Percentiles rank a stretch among this genome's conserved stretches.
Evolutionary conservation across 2,888 invertebrate species (phyloP).

Genomic region (Stictocephala bisonia): DNA sequence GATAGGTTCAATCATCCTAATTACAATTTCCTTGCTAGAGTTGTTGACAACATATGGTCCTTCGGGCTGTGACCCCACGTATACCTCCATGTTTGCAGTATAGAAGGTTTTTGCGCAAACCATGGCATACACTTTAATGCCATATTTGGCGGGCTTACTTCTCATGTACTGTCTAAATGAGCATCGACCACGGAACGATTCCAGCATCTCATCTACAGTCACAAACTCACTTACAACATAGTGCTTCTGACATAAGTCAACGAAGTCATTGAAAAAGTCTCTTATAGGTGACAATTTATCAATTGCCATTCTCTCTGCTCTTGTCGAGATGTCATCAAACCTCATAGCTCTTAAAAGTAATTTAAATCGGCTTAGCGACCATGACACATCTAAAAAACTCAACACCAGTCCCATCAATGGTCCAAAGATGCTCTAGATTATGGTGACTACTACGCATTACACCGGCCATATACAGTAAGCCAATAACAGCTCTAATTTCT

Average conservation of each 20-base stretch:
- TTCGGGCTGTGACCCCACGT: slow-evolving; percentile 7
- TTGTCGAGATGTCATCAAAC: too few species aligned
- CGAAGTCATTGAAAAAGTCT: not conserved
- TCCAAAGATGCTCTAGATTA: not conserved
- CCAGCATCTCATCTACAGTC: slow-evolving; percentile 10
- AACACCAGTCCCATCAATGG: too few species aligned
- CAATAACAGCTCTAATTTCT: too few species aligned
- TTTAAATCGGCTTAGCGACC: not conserved
- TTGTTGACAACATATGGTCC: slow-evolving; percentile 13
- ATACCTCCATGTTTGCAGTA: slow-evolving; percentile 6
- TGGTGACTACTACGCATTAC: not conserved
- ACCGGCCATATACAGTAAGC: too few species aligned
- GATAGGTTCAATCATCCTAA: slow-evolving; percentile 20
- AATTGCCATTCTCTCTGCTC: too few species aligned
- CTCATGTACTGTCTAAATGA: slow-evolving; percentile 6
- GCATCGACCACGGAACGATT: slow-evolving; percentile 6
- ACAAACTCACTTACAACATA: too few species aligned
- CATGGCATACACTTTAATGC: slow-evolving; percentile 15
- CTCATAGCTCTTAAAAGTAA: not conserved
- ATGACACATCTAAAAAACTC: slow-evolving; percentile 28
- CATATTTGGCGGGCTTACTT: slow-evolving; percentile 20
- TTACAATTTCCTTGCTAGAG: slow-evolving; percentile 1
- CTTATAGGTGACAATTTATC: not conserved
- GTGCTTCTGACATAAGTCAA: too few species aligned
- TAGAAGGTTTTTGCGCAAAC: slow-evolving; percentile 1